Conservation (phyloP, 2,888 invertebrate genomes). For the Trichacis sp. region DNA sequence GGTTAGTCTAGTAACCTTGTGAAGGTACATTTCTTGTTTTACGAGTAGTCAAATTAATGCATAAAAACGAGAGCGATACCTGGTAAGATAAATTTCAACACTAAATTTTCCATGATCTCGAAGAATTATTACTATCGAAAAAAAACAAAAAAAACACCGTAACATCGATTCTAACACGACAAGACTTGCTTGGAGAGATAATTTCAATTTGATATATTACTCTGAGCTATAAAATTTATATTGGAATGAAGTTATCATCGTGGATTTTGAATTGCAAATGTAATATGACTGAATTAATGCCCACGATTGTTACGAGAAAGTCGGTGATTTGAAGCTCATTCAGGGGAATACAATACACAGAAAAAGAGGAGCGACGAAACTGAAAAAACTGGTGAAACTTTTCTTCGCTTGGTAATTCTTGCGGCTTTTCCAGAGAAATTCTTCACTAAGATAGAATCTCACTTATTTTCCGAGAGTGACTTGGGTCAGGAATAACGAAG, state of each 20-base stretch:
- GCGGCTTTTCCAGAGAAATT: conserved; percentile 12
- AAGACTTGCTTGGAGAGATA: background rate
- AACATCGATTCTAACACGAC: no score
- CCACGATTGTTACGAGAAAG: conserved; percentile 20
- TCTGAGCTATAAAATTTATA: background rate
- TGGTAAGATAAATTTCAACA: no score
- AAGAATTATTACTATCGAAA: no score
- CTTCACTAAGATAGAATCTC: conserved; percentile 8
- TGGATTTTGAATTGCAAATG: conserved; percentile 24
- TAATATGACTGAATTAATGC: conserved; percentile 20
- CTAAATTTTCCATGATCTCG: no score
- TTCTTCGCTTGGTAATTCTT: conserved; percentile 15
- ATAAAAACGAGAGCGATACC: no score
- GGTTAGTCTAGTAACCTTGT: no score
- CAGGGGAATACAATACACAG: background rate
- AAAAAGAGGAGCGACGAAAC: no score
- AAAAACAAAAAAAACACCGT: no score
- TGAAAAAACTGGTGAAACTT: conserved; percentile 20
- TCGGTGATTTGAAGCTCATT: conserved; percentile 27
- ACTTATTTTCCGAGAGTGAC: conserved; percentile 11
- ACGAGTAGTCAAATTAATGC: no score
- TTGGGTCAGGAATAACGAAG: conserved; percentile 23
- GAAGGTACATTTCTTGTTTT: no score
- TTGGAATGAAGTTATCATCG: background rate
- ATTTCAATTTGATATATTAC: background rate